A percentile compares a stretch with the other conserved stretches of the same genome.
phyloP scores from a whole-genome alignment of 2,888 invertebrate genomes.

The Gari tellinella region DNA sequence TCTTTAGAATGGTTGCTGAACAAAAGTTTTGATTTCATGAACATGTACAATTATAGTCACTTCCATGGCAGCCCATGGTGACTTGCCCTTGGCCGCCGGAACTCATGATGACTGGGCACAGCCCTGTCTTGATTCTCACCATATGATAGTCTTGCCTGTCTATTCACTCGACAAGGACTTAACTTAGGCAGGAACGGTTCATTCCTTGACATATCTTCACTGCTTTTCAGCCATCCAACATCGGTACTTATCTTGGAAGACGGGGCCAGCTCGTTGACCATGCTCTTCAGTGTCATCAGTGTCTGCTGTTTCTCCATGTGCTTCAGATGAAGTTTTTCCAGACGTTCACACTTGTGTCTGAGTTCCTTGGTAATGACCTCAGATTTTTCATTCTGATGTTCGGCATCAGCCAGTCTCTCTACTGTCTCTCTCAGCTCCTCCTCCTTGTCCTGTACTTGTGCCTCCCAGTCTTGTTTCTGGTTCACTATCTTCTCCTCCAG shows the following conservation, averaged over 20 bases:
- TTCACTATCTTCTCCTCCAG: conserved; percentile 28
- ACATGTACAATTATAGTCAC: too few relatives aligned
- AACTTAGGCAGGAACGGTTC: too few relatives aligned
- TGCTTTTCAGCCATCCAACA: too few relatives aligned
- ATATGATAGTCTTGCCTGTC: too few relatives aligned
- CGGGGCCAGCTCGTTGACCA: conserved; percentile 59
- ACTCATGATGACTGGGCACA: too few relatives aligned
- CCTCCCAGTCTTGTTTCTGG: conserved; percentile 32
- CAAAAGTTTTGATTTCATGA: too few relatives aligned
- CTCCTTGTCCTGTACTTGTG: conserved; percentile 31
- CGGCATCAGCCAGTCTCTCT: conserved; percentile 24
- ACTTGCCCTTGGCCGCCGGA: background rate
- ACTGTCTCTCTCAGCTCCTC: conserved; percentile 25
- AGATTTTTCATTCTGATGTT: conserved; percentile 39
- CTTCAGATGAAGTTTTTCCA: conserved; percentile 51
- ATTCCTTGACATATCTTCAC: too few relatives aligned
- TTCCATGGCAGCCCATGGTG: conserved; percentile 11
- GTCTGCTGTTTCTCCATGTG: conserved; percentile 67
- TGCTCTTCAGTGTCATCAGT: conserved; percentile 60
- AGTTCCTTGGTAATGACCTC: conserved; percentile 45
- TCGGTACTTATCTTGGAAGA: background rate
- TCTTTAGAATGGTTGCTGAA: too few relatives aligned
- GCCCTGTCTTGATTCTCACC: too few relatives aligned
- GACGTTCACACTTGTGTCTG: conserved; percentile 40
- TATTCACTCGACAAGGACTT: too few relatives aligned